Base-by-base conservation (phyloP, 2,797 vertebrate genomes). In the Phalanger gymnotis region DNA sequence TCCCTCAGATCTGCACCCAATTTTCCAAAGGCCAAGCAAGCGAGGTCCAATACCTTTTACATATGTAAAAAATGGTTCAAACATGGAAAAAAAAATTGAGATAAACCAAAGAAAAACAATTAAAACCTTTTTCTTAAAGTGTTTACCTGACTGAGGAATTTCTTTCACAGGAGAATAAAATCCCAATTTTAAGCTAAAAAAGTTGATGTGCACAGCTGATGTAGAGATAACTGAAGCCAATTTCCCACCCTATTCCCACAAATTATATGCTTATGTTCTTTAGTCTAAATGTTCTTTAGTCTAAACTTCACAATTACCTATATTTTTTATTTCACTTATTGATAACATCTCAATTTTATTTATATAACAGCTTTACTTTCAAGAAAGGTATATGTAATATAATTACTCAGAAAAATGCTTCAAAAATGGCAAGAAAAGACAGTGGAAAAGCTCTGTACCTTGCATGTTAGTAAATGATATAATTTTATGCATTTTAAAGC, bases 341-440 rank as follows among this genome's bases (percentile, higher is more conserved):
- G 51, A 47, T 87, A 87, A 81, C 66, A 47, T 27, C 19, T 73
- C 61, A 40, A 40, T 47, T 81, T 40, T 27, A 87, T 51, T 47
- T 47, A 87, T 11, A 87, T 47, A 87, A 73, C 19, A 73, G 4
- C 9, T 40, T 81, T 47, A 27, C 40, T 87, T 27, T 47, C 73
- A 81, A 81, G 66, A 81, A 47, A 81, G 22, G 10, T 90, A 92
- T 90, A 73, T 57, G 94, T 19, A 93, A 40, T 51, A 40, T 66
- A 73, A 40, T n/a, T 55, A 93, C 0, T 94, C 27, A 95, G 25
- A 81, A 97, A 93, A 97, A 97, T 54, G 1, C 47, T 95, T 97
- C 91, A 66, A 94, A 92, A 95, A 94, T 47, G 11, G 34, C 73
- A 81, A 81, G 40, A 81, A 81, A 47, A 81, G 7, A 47, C 40